phyloP scores from a whole-genome alignment of 2,888 invertebrate species.

The Aplocera efformata region DNA sequence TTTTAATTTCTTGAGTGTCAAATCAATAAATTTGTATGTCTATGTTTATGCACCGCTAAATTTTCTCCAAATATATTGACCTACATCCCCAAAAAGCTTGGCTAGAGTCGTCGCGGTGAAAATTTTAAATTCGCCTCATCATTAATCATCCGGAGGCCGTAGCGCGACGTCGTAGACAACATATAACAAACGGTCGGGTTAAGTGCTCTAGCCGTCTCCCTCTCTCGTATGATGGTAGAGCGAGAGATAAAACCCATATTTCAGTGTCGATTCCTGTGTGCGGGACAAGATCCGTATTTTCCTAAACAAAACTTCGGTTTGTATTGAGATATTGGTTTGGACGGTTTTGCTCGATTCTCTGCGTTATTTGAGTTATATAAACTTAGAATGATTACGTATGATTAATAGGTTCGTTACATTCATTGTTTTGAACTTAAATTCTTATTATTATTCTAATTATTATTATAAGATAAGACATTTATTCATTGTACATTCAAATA shows the following conservation, averaged over 20 bases:
- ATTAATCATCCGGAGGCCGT: conserved; percentile 59
- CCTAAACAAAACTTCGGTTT: conserved; percentile 47
- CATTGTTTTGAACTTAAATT: too few species aligned
- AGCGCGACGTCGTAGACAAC: conserved; percentile 54
- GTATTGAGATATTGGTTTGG: conserved; percentile 27
- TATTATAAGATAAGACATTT: too few species aligned
- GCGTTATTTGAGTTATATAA: too few species aligned
- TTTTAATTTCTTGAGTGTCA: too few species aligned
- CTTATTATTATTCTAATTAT: too few species aligned
- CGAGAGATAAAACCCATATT: conserved; percentile 46
- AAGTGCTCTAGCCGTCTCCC: conserved; percentile 41
- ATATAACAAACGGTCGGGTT: conserved; percentile 55
- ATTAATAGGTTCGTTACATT: too few species aligned
- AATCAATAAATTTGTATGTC: too few species aligned
- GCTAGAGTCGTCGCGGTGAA: conserved; percentile 33
- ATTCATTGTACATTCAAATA: too few species aligned
- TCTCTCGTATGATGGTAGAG: conserved; percentile 27
- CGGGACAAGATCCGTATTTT: conserved; percentile 52
- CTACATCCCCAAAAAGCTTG: conserved; percentile 19
- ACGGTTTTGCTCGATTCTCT: conserved; percentile 19
- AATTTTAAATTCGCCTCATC: conserved; percentile 55
- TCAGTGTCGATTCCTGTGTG: conserved; percentile 57
- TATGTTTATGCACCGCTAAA: conserved; percentile 5
- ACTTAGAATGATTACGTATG: too few species aligned
- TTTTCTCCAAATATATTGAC: conserved; percentile 24